Conservation (phyloP, 2,888 invertebrate genomes). For the Clivina fossor region DNA sequence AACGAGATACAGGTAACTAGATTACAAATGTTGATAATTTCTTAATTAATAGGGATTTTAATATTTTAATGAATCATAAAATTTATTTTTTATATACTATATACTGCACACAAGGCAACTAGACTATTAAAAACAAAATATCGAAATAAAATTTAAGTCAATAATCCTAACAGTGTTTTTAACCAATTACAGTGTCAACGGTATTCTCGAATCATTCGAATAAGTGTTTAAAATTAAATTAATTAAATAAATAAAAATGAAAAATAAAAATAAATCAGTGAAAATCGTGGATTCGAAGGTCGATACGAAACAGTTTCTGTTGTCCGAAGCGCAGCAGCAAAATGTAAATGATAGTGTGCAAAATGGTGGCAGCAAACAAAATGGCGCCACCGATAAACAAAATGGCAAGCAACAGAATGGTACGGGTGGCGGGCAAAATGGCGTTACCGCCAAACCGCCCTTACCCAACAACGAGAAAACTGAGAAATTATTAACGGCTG, state of each 20-base stretch:
- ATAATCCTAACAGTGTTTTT: no score
- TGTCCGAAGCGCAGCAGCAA: slow-evolving; percentile 21
- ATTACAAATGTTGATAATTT: no score
- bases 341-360: slow-evolving; percentile 8
- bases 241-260: slow-evolving; percentile 21
- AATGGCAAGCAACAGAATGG: slow-evolving; percentile 1
- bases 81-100: neutral
- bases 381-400: slow-evolving; percentile 13
- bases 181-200: no score
- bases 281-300: slow-evolving; percentile 27
- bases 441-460: slow-evolving; percentile 17
- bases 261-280: slow-evolving; percentile 28
- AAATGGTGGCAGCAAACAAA: slow-evolving; percentile 11
- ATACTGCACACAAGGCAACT: neutral
- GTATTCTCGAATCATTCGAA: neutral
- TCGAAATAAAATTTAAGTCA: no score
- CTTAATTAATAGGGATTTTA: no score
- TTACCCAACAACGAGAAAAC: slow-evolving; percentile 23
- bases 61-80: no score
- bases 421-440: slow-evolving; percentile 20
- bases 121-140: no score
- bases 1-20: no score
- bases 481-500: slow-evolving; percentile 18
- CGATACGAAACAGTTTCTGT: slow-evolving; percentile 24
- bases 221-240: slow-evolving; percentile 9